Conservation (phyloP, 2,888 invertebrate species). For the Himalopsyche kuldschensis region DNA sequence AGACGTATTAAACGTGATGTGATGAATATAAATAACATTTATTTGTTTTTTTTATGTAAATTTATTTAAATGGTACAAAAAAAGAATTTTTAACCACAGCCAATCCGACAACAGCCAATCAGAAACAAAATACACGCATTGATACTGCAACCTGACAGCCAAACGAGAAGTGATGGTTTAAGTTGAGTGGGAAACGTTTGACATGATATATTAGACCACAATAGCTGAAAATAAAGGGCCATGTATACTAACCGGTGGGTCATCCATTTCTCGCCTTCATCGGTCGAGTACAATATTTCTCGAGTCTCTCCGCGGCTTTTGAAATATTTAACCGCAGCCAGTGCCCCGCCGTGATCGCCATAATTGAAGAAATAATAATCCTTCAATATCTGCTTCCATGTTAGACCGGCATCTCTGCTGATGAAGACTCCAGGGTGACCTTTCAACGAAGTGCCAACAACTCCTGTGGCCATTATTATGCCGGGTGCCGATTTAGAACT, state of each 20-base stretch:
- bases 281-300: conserved; percentile 79
- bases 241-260: conserved; percentile 57
- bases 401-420: conserved; percentile 78
- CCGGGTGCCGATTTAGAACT: conserved; percentile 87
- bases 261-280: conserved; percentile 84
- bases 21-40: too few species aligned
- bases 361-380: conserved; percentile 85
- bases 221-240: too few species aligned
- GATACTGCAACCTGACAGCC: too few species aligned
- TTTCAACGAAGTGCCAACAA: conserved; percentile 75
- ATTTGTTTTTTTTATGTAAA: too few species aligned
- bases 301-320: conserved; percentile 76
- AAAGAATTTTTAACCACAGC: too few species aligned
- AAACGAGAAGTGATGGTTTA: too few species aligned
- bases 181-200: too few species aligned
- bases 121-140: too few species aligned
- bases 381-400: conserved; percentile 79
- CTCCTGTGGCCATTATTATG: conserved; percentile 83
- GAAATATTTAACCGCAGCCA: conserved; percentile 83
- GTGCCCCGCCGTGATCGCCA: conserved; percentile 88
- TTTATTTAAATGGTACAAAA: too few species aligned
- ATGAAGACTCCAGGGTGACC: conserved; percentile 80
- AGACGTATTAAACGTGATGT: too few species aligned
- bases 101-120: too few species aligned
- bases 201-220: too few species aligned